Evolutionary conservation across 2,113 vertebrate genomes (phyloP).

Genomic region (Oncorhynchus gorbuscha): DNA sequence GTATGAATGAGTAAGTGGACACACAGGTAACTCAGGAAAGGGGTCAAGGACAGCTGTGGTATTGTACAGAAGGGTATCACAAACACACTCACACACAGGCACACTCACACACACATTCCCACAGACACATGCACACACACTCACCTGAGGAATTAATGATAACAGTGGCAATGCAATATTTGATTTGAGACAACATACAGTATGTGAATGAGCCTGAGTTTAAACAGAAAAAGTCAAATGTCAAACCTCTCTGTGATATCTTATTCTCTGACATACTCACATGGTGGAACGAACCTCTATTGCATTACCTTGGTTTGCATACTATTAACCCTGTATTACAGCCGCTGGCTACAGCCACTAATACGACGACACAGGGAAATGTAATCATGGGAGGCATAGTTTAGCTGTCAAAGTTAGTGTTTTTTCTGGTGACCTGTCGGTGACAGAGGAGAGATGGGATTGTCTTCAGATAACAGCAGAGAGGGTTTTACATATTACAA

Average conservation of each 20-base stretch:
- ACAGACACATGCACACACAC: neutral
- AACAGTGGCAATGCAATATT: neutral
- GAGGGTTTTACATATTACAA: neutral
- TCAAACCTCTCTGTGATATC: neutral
- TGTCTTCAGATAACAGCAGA: neutral
- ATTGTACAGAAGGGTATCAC: no score
- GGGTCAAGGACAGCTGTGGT: no score
- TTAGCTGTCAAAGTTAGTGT: neutral
- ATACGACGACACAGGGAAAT: neutral
- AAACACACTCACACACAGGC: neutral
- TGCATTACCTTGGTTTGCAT: conserved; percentile 87
- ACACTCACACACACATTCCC: neutral
- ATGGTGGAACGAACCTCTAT: conserved; percentile 55
- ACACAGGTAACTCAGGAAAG: no score
- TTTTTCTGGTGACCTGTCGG: neutral
- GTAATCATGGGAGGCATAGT: neutral
- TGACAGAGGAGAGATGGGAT: neutral
- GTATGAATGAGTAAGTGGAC: conserved; percentile 18
- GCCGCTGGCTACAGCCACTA: conserved; percentile 81
- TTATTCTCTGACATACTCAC: conserved; percentile 5
- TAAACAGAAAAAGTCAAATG: neutral
- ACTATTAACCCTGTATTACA: conserved; percentile 87
- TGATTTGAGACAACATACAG: neutral
- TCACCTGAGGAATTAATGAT: neutral
- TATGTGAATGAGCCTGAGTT: neutral